phyloP scores from a whole-genome alignment of 2,888 invertebrate genomes.

The Automeris io region DNA sequence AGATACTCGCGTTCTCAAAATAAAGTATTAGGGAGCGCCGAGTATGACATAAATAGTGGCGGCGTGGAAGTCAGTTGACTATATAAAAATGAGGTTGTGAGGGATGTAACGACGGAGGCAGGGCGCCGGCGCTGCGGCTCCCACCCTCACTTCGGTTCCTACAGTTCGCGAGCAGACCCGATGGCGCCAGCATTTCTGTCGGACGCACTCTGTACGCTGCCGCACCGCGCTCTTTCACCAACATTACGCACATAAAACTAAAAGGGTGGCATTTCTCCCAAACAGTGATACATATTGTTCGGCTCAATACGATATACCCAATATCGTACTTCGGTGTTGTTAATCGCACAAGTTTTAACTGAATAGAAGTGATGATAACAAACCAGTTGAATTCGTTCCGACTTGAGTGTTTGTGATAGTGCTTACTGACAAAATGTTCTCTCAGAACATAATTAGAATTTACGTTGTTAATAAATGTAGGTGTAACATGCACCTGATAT shows the following conservation, averaged over 20 bases:
- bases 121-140: constrained; percentile 68
- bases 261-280: constrained; percentile 18
- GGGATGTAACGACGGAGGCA: constrained; percentile 53
- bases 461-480: constrained; percentile 39
- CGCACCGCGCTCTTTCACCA: constrained; percentile 22
- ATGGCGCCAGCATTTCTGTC: constrained; percentile 56
- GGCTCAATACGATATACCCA: constrained; percentile 9
- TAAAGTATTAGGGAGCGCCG: constrained; percentile 67
- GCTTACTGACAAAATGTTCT: constrained; percentile 52
- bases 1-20: constrained; percentile 65
- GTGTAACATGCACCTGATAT: constrained; percentile 39
- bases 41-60: constrained; percentile 74
- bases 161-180: constrained; percentile 59
- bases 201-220: constrained; percentile 26
- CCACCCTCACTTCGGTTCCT: constrained; percentile 41
- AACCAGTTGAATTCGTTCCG: constrained; percentile 31
- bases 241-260: constrained; percentile 15
- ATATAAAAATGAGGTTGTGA: constrained; percentile 71
- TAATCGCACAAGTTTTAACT: constrained; percentile 11
- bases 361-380: constrained; percentile 45
- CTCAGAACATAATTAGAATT: constrained; percentile 33
- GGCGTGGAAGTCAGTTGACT: constrained; percentile 74
- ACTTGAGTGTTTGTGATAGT: constrained; percentile 48
- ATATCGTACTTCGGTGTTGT: constrained; percentile 2
- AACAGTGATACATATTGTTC: constrained; percentile 26